Base-by-base conservation (phyloP, 2,797 vertebrate genomes). In the Picus viridis region DNA sequence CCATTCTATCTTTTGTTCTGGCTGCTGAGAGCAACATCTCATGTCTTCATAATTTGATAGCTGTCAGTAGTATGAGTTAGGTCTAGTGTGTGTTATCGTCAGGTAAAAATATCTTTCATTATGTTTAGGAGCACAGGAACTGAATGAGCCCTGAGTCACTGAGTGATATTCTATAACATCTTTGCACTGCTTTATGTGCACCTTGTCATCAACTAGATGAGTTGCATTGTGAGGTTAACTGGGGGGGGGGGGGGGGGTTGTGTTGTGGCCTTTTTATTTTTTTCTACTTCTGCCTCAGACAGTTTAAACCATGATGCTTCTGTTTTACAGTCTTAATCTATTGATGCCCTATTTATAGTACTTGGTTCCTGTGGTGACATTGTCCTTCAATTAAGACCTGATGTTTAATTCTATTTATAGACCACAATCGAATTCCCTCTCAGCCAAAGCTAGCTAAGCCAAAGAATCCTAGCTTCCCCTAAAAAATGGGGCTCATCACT, bases 191-290 rank as follows among this genome's bases (percentile, higher is more conserved):
- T 83, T 80, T 53, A 26, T n/a, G 17, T 43, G 12, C 45, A 54
- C 3, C 3, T 88, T 88, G 59, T 34, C 18, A 74, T 47, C 70
- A 83, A 16, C 23, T 47, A 61, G 77, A 23, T 5, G 30, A 84
- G 29, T 43, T 56, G 68, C 5, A 29, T 12, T 39, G 19, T n/a
- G 23, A 62, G 36, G 64, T 84, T 71, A 34, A 64, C 10, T 6
- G 18, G 2, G 1, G 2, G 2, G 23, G 22, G 4, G 18, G 2
- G 1, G 2, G 2, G 23, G 22, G 4, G 16, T 68, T 26, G 12
- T 47, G 12, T 11, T 15, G 10, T 9, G 13, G 49, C 18, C 29
- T 5, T n/a, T 26, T 53, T n/a, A 36, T 65, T 41, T 39, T 27
- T 3, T 39, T 39, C 39, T 34, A 34, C 34, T 39, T 39, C 9